Base-by-base conservation (phyloP, 1,140 invertebrate genomes). In the Artemia franciscana region DNA sequence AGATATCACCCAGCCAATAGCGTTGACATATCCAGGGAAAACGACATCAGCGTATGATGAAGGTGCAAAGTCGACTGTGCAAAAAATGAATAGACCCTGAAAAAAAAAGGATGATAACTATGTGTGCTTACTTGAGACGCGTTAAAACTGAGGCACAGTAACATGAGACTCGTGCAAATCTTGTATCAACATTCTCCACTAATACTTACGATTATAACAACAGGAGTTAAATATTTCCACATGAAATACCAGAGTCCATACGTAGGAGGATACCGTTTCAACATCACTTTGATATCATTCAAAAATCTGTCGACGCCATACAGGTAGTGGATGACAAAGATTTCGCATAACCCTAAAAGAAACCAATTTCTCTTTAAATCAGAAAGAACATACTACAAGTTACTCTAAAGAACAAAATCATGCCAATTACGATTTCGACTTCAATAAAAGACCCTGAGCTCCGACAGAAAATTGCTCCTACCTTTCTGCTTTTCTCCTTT, bases 301-400 rank as follows among this genome's bases (percentile, higher is more conserved):
- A 85, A 76, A 69, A 89, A 89, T 39, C 84, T 78, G 69, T 87
- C 82, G 0, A 84, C 82, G 0, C 86, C 86, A 70, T 89, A 89
- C 2, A 89, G 78, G 84, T 85, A 89, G 7, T 82, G 81, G 26
- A 90, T 82, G 0, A 86, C 76, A 57, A 87, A 79, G 61, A 85
- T 82, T 72, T 90, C 86, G 26, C 78, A 76, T 57, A 88, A 51
- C 39, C 12, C 39, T 51, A 18, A 2, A 65, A 39, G 70, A 74
- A 57, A 69, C 27, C n/a, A n/a, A n/a, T n/a, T n/a, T n/a, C n/a
- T n/a, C n/a, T n/a, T n/a, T n/a, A n/a, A n/a, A n/a, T n/a, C n/a
- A n/a, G n/a, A n/a, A n/a, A n/a, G n/a, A n/a, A n/a, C n/a, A n/a
- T n/a, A n/a, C n/a, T n/a, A n/a, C n/a, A n/a, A n/a, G n/a, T n/a